phyloP scores from a whole-genome alignment of 2,888 invertebrate species.

The Rhingia campestris region DNA sequence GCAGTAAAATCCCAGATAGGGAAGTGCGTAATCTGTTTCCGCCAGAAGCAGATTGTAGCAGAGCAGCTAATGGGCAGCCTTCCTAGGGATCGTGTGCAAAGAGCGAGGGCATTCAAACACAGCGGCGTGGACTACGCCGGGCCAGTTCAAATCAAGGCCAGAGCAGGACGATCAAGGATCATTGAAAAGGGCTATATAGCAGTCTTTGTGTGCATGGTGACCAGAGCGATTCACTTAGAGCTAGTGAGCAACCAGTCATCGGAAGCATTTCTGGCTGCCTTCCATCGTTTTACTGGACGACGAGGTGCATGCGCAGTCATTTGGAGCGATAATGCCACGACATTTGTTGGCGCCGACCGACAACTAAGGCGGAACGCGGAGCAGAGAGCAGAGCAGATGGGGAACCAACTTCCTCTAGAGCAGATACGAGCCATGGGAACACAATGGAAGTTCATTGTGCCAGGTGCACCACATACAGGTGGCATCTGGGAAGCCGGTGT shows the following conservation, averaged over 20 bases:
- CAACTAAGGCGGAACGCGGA: neutral
- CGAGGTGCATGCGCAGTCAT: conserved; percentile 12
- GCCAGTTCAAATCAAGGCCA: neutral
- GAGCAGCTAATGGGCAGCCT: conserved; percentile 3
- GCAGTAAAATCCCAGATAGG: neutral
- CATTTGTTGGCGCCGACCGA: neutral
- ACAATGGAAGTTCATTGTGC: conserved; percentile 18
- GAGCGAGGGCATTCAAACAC: conserved; percentile 16
- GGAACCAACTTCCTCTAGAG: neutral
- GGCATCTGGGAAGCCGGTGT: conserved; percentile 33
- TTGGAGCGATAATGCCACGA: conserved; percentile 26
- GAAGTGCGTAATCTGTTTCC: conserved; percentile 2
- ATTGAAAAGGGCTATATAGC: neutral
- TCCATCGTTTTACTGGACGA: neutral
- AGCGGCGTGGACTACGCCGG: neutral
- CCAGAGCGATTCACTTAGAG: too few relatives aligned
- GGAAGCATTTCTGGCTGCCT: neutral
- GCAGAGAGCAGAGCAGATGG: neutral
- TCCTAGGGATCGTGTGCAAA: neutral
- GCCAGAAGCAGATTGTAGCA: conserved; percentile 20
- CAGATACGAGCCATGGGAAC: conserved; percentile 16
- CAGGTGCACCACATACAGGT: conserved; percentile 19
- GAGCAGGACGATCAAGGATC: neutral
- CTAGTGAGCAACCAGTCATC: too few relatives aligned
- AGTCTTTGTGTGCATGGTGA: too few relatives aligned